Conservation (phyloP, 2,797 vertebrate genomes). For the Labeo calbasu region DNA sequence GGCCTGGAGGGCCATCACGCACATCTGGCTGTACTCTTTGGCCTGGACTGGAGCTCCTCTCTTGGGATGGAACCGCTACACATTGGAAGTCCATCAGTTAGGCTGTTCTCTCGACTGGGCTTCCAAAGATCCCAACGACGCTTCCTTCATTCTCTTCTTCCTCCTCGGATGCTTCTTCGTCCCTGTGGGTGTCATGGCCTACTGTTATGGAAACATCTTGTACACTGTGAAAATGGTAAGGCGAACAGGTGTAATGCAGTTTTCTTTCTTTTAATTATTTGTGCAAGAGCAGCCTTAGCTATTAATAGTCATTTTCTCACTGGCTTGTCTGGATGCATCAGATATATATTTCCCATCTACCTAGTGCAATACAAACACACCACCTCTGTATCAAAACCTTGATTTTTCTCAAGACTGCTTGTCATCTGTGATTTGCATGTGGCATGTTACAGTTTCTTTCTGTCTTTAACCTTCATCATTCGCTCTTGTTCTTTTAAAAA, state of each 20-base stretch:
- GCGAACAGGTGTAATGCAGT: background rate
- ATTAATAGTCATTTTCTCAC: background rate
- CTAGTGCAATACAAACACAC: background rate
- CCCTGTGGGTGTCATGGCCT: slow-evolving; percentile 88
- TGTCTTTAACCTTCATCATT: slow-evolving; percentile 35
- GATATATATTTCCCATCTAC: background rate
- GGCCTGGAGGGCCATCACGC: slow-evolving; percentile 88
- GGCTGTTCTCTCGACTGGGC: slow-evolving; percentile 91
- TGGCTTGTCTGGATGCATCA: background rate
- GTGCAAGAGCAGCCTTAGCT: background rate
- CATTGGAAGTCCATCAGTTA: slow-evolving; percentile 86
- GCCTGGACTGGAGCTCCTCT: slow-evolving; percentile 91
- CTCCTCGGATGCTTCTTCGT: slow-evolving; percentile 89
- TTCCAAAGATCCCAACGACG: slow-evolving; percentile 87
- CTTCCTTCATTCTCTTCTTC: slow-evolving; percentile 90
- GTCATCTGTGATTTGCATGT: slow-evolving; percentile 33
- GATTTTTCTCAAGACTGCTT: background rate
- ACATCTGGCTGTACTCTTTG: slow-evolving; percentile 93
- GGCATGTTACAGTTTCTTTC: slow-evolving; percentile 8
- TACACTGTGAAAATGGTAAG: slow-evolving; percentile 90
- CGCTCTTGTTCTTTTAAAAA: slow-evolving; percentile 39
- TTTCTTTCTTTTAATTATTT: background rate
- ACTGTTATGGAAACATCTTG: slow-evolving; percentile 93
- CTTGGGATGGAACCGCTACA: slow-evolving; percentile 94
- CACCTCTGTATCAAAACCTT: background rate